Base-by-base conservation (phyloP, 1,140 invertebrate species). In the Drosophila nasuta region DNA sequence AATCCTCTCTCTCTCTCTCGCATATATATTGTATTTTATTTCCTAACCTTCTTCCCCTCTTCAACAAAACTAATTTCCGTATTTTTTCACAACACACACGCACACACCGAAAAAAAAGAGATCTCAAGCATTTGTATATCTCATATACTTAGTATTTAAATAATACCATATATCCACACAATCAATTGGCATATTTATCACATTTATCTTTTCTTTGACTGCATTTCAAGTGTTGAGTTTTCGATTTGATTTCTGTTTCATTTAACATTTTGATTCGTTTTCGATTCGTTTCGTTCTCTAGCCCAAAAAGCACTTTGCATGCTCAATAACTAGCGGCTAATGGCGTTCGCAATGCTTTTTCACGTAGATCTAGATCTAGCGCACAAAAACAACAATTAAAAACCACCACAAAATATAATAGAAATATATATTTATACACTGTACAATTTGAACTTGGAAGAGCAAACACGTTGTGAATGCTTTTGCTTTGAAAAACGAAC, bases 221-320 rank as follows among this genome's bases (percentile, higher is more conserved):
- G 41, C 41, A 13, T 54, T 77, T 58, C 45, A 57, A 66, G 41
- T 58, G 72, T n/a, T 63, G 49, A 5, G 35, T 7, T 48, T 69
- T 60, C 48, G 56, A 49, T 78, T 63, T 62, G 46, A 10, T 52
- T 73, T 68, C 15, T 25, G 17, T 38, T 74, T 69, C 25, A 4
- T 13, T 41, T 41, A n/a, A n/a, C 54, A 38, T 17, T 56, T 10
- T 20, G 10, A 1, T 52, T 66, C 52, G 3, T 7, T 46, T 82
- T 60, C 2, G 30, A 20, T 33, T 33, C 33, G 33, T 1, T 25
- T 76, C 43, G 45, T 75, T 65, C 52, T 69, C 25, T 75, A 70
- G 76, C 46, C 43, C 33, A 56, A 75, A 75, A 70, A 82, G 82
- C 82, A 86, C 82, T 86, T 79, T 87, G 82, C 82, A 86, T 86